Evolutionary conservation across 2,797 vertebrate species (phyloP).

Genomic region (Mus spretus): DNA sequence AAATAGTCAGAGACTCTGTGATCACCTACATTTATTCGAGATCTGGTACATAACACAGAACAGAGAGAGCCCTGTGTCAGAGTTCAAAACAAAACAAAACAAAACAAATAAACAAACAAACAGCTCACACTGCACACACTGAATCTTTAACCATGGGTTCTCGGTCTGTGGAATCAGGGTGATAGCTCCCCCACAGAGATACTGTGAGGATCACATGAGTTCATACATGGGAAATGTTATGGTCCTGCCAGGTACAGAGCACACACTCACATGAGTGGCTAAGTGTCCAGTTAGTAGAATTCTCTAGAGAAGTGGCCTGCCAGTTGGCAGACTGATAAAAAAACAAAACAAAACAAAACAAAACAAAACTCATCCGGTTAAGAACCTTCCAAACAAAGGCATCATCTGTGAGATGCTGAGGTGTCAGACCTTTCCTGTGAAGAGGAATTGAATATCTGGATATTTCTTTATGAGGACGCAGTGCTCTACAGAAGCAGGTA

Average conservation of each 20-base stretch:
- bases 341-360: neutral
- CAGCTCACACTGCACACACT: neutral
- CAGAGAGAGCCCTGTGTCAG: neutral
- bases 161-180: slow-evolving; percentile 16
- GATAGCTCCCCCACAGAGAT: neutral
- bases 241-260: neutral
- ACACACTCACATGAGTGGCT: neutral
- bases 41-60: neutral
- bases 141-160: slow-evolving; percentile 1
- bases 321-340: neutral
- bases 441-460: neutral
- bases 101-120: neutral
- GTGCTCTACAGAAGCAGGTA: neutral
- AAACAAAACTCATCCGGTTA: neutral
- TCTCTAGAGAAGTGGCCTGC: neutral
- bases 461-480: neutral
- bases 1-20: neutral
- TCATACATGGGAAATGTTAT: neutral
- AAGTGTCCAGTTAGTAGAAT: neutral
- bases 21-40: neutral
- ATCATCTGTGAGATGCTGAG: neutral
- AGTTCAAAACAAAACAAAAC: neutral
- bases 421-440: neutral
- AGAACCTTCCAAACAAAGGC: neutral
- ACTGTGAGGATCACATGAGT: neutral